Conservation (phyloP, 1,140 invertebrate species). For the Drosophila mayri region DNA sequence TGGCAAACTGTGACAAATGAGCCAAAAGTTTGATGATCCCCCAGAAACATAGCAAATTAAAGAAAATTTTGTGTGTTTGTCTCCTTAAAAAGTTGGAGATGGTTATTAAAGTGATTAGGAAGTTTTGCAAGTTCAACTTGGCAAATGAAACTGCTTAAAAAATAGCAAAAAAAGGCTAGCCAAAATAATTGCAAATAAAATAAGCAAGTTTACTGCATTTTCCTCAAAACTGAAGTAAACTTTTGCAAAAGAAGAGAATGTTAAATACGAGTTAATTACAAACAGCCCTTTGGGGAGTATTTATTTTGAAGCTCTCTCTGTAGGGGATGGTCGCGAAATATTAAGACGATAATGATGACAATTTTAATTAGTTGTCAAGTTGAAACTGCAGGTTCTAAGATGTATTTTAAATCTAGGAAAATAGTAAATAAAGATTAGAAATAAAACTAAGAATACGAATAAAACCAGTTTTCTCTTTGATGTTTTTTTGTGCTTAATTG, state of each 20-base stretch:
- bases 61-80: background rate
- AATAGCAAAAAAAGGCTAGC: background rate
- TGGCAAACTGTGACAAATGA: conserved; percentile 35
- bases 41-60: conserved; percentile 19
- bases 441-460: background rate
- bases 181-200: background rate
- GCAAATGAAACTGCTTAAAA: background rate
- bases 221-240: background rate
- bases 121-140: conserved; percentile 4
- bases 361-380: background rate
- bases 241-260: background rate
- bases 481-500: background rate
- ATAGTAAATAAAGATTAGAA: too few relatives aligned
- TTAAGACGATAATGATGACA: background rate
- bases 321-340: background rate
- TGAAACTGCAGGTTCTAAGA: background rate
- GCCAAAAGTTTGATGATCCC: conserved; percentile 31
- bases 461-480: background rate
- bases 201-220: background rate
- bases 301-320: background rate
- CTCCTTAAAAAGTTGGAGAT: conserved; percentile 5
- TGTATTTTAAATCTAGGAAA: background rate
- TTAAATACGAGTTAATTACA: conserved; percentile 18
- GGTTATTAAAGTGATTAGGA: conserved; percentile 23
- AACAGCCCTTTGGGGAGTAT: conserved; percentile 12